Base-by-base conservation (phyloP, 2,888 invertebrate species). In the Octodonta nipae region DNA sequence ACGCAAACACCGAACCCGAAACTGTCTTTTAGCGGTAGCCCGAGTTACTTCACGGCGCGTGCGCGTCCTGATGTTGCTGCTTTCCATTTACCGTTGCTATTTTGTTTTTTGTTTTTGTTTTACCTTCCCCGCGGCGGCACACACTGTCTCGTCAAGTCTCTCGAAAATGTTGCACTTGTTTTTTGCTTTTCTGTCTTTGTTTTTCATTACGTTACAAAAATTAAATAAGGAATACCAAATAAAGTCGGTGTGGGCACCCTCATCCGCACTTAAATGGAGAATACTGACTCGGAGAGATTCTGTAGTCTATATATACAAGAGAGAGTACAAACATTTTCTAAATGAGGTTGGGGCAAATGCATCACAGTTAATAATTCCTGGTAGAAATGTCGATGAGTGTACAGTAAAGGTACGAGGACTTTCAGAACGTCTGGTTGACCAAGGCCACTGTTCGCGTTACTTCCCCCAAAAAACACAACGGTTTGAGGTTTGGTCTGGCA, bases 221-320 rank as follows among this genome's bases (percentile, higher is more conserved):
- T 49, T 47, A 49, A 47, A 49, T 45, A 43, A n/a, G n/a, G n/a
- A n/a, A 46, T 40, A 36, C 40, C 42, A 46, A 41, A 42, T 45
- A 45, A 41, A 42, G 33, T 28, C 33, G 37, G 24, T 36, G 44
- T 43, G 45, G 45, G 45, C 46, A 44, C 43, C 45, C 45, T 35
- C 32, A 38, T 30, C 38, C 34, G 34, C 34, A 30, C 36, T 36
- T 30, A 16, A 32, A 29, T 39, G 41, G 37, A 41, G 40, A 49
- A 47, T 48, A 48, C 47, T 48, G 50, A 47, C 45, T 48, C 41
- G 47, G 46, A 49, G 46, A 46, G 50, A 51, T 50, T 49, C 50
- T 40, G 43, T 12, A 11, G 11, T 22, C 10, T 22, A 22, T 11
- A 22, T 22, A n/a, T 22, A 11, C 11, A 22, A 22, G 22, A 22